phyloP scores from a whole-genome alignment of 2,888 invertebrate species.

The Polylopha cassiicola region DNA sequence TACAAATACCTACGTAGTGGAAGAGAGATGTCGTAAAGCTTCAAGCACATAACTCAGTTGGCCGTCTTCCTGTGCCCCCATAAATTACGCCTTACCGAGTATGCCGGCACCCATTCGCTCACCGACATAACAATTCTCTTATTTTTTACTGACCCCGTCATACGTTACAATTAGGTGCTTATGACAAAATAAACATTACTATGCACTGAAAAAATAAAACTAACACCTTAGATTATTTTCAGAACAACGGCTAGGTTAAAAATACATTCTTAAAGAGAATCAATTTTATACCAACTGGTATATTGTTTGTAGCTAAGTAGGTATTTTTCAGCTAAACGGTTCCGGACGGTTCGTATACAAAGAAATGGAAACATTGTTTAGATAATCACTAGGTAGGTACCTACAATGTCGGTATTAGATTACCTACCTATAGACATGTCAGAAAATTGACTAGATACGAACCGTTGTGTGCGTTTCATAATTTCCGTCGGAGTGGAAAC shows the following conservation, averaged over 20 bases:
- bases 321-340: no score
- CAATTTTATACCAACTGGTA: no score
- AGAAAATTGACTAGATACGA: no score
- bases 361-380: no score
- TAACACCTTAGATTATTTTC: no score
- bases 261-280: no score
- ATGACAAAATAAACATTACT: conserved; percentile 9
- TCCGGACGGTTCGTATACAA: no score
- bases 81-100: conserved; percentile 30
- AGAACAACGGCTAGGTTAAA: no score
- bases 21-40: conserved; percentile 28
- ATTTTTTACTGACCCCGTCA: conserved; percentile 23
- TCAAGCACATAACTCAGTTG: conserved; percentile 29
- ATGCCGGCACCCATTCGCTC: conserved; percentile 23
- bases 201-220: conserved; percentile 5
- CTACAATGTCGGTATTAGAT: no score
- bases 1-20: conserved; percentile 20
- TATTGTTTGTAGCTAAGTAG: no score
- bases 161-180: conserved; percentile 10
- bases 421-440: no score
- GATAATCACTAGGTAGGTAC: no score
- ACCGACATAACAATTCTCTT: conserved; percentile 25
- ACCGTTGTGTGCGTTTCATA: conserved; percentile 7
- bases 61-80: conserved; percentile 28
- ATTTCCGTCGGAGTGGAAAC: conserved; percentile 14